Evolutionary conservation across 2,797 vertebrate species (phyloP).

Genomic region (Lemur catta): DNA sequence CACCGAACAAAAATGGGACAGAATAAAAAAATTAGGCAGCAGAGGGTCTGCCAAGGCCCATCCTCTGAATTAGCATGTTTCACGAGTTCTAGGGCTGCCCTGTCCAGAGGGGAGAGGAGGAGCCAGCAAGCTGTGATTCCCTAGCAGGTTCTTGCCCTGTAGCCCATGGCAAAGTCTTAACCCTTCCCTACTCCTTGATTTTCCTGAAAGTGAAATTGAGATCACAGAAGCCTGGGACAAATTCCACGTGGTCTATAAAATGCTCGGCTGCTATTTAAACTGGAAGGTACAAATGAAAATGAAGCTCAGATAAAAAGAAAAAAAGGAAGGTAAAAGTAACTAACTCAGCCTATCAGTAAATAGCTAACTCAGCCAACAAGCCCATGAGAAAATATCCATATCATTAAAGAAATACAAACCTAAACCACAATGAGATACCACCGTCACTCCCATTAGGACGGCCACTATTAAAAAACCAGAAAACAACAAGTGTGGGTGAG

Average conservation of each 20-base stretch:
- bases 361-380: neutral
- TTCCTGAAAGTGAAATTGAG: neutral
- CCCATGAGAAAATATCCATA: neutral
- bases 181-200: too few species aligned
- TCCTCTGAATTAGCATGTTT: neutral
- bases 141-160: neutral
- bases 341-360: neutral
- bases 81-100: neutral
- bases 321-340: neutral
- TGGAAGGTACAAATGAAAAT: constrained; percentile 12
- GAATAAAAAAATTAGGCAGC: neutral
- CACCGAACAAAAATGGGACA: neutral
- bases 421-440: neutral
- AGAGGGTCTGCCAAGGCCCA: neutral
- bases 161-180: neutral
- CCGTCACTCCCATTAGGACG: neutral
- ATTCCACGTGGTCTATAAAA: neutral
- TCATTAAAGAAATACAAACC: neutral
- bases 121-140: neutral
- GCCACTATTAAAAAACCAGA: neutral
- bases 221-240: neutral
- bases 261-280: neutral
- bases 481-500: neutral
- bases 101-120: neutral
- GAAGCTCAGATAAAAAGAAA: neutral